Evolutionary conservation across 1,140 invertebrate genomes (phyloP), one percentile per base, ranked within the genome.

Genomic region (Battus philenor): DNA sequence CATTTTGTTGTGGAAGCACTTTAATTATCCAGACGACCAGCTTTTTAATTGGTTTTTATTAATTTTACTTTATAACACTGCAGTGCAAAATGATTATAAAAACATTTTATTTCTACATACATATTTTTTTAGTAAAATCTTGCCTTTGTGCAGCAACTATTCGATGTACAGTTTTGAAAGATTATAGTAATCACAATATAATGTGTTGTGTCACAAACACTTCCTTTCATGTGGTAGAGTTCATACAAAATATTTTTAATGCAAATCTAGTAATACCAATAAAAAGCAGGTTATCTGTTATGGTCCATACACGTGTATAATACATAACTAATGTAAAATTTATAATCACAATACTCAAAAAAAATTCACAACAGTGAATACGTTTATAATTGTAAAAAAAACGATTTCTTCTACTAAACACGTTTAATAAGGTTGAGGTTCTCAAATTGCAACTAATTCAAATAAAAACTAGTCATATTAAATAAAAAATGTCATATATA

Each of bases 1-100:
- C 24, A 41, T 29, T 41, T 41, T 41, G 12, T 17, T 39, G 65
- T 77, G 73, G 73, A 77, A 77, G 73, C 73, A 77, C 73, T 69
- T 56, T 59, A 59, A 59, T 59, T 43, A 50, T 62, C 49, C 50
- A 62, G 56, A 59, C 59, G 44, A 59, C 57, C 58, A 45, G 53
- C 46, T 58, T 63, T 47, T 55, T 30, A 52, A 43, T 62, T 48
- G 47, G 49, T 36, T 47, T 52, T 34, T 20, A 20, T 20, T 38
- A n/a, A n/a, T n/a, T n/a, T n/a, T n/a, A n/a, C n/a, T n/a, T n/a
- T n/a, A n/a, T n/a, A n/a, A n/a, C n/a, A n/a, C n/a, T n/a, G n/a
- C n/a, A n/a, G n/a, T n/a, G n/a, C n/a, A n/a, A n/a, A n/a, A n/a
- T n/a, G n/a, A n/a, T n/a, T n/a, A n/a, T n/a, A n/a, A n/a, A n/a